Evolutionary conservation across 1,140 invertebrate species (phyloP), one percentile per base, ranked within the genome.

Genomic region (Luehdorfia chinensis): DNA sequence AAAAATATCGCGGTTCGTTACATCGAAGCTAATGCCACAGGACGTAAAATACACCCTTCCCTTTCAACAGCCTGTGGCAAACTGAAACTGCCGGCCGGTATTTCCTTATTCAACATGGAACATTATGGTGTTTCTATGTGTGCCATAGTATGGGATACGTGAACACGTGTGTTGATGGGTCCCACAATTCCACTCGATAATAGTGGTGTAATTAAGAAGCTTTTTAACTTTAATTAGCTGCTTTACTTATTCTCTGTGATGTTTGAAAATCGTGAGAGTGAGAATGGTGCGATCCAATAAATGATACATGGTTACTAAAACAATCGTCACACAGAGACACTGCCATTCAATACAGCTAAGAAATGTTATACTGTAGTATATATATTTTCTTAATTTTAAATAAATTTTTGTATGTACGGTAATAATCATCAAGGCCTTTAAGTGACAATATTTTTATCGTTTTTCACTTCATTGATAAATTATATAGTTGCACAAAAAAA

Each of bases 151-250:
- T 9, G 4, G 11, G 31, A 12, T 28, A 25, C 25, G 34, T 13
- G 25, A 48, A 48, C 32, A 16, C 16, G 28, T 43, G 30, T 43
- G 27, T 48, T n/a, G 21, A 32, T 31, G 52, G 30, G 25, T 44
- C 34, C 28, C 47, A 48, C 41, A n/a, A n/a, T 30, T 19, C 23
- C 47, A 48, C 41, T 51, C 28, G 41, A 53, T 49, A 56, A 27
- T 28, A 43, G 14, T 53, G 39, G 51, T 51, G 43, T 55, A 47
- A 32, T 47, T 52, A 41, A 39, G 45, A 50, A 63, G 56, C 44
- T 49, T 59, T 59, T 47, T 53, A 45, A 39, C 43, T 23, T 50
- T 54, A 54, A 52, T 53, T 47, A 53, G 43, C 47, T 41, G 47
- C 37, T 47, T 43, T 50, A 43, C 43, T 23, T 53, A 8, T 33